Base-by-base conservation (phyloP, 2,797 vertebrate genomes). In the Melanotaenia nigrans region DNA sequence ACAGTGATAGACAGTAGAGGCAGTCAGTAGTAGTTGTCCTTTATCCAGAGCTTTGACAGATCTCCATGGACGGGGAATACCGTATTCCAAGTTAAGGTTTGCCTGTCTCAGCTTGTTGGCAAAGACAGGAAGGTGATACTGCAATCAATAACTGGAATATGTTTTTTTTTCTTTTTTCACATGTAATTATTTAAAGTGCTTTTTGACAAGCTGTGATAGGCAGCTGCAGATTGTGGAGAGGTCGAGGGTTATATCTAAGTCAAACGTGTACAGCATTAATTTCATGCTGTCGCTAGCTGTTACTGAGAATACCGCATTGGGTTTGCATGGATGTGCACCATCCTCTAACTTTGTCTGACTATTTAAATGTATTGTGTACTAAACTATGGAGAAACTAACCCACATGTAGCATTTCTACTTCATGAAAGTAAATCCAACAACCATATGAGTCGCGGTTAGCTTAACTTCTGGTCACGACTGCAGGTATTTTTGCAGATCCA, bases 41-140 rank as follows among this genome's bases (percentile, higher is more conserved):
- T 38, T 51, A 55, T 33, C 64, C 25, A 25, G 20, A 30, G 65
- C 30, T 75, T 38, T 38, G 47, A 47, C 54, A 36, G 49, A 64
- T 55, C 36, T 20, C 11, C n/a, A 1, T 0, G 20, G 45, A 56
- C 38, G 30, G 14, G 5, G 55, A 64, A 57, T 6, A 28, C 67
- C 49, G 30, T 18, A 24, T 42, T 65, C 42, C 28, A n/a, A 68
- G 69, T 78, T 70, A 73, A 55, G 61, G 67, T 77, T 81, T 85
- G 54, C 51, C 38, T 70, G 36, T 35, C 61, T 75, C 81, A 61
- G 61, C 72, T 51, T 18, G 40, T 38, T 65, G 72, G 49, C 58
- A 24, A 45, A 59, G 18, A 12, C 40, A 60, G 6, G 3, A 1
- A 51, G 73, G 33, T 25, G 55, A 67, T 24, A 28, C 58, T 28